These are phyloP conservation scores for Borostomias antarcticus DNA, from an alignment of 2,797 vertebrate genomes.

Conservation along the genomic window DNA sequence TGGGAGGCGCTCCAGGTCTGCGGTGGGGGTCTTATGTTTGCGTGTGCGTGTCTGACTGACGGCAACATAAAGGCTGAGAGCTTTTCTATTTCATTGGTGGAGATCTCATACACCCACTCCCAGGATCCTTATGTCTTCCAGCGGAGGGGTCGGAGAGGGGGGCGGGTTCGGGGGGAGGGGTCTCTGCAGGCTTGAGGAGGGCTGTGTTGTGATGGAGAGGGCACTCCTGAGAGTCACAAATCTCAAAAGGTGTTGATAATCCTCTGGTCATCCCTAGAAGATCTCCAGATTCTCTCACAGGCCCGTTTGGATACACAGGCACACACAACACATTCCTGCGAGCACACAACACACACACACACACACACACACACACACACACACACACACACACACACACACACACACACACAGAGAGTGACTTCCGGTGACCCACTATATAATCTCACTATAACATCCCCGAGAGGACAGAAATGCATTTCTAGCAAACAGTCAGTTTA, in stretches of 20 bases:
- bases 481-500: constrained; percentile 66
- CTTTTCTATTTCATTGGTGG: no score
- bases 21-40: neutral
- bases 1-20: constrained; percentile 5
- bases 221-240: constrained; percentile 3
- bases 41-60: neutral
- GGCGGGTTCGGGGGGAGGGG: neutral
- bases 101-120: neutral
- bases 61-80: no score
- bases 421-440: constrained; percentile 54
- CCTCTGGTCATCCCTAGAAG: neutral
- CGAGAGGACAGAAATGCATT: constrained; percentile 49
- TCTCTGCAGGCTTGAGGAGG: neutral
- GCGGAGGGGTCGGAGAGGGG: neutral
- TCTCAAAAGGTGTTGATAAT: neutral
- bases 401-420: neutral
- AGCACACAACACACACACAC: neutral
- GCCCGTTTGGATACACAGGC: neutral
- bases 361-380: constrained; percentile 3
- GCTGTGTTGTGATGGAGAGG: neutral
- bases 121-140: no score
- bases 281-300: neutral
- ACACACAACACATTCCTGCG: neutral
- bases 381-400: neutral
- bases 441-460: constrained; percentile 58